Base-by-base conservation (phyloP, 2,797 vertebrate genomes). In the Arrhamphus sclerolepis region DNA sequence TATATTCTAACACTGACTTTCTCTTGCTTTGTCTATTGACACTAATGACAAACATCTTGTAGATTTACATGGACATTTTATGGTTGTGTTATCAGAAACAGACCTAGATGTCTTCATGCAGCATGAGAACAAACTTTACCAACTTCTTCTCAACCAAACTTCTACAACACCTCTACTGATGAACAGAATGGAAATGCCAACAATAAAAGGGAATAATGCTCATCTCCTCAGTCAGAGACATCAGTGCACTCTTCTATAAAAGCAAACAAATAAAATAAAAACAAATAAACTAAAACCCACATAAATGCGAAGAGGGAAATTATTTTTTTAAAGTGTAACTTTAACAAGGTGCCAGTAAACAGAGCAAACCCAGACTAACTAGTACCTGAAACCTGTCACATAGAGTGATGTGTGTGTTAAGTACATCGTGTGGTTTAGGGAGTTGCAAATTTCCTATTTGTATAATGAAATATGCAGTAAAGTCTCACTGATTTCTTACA, bases 1-100 rank as follows among this genome's bases (percentile, higher is more conserved):
- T n/a, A n/a, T n/a, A n/a, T n/a, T n/a, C n/a, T n/a, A n/a, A 31
- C 10, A 31, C 28, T 0, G 14, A 8, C 13, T 43, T 46, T 20
- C 22, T 51, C 34, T 14, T 14, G 6, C 13, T 13, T 3, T 38
- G 34, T 38, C 13, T 38, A n/a, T 31, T 19, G 17, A 2, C 31
- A 19, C 39, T 56, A 31, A 21, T 28, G 43, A 19, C 51, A 28
- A 51, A 64, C 49, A 18, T 34, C 9, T 29, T 10, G n/a, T 51
- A 13, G 10, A 7, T 82, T 83, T 80, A 54, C 62, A 59, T 72
- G 44, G 59, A 80, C 72, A 22, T 43, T 26, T 43, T 28, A 39
- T 59, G 34, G 60, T 61, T 66, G 9, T 24, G 9, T 65, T 24
- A 60, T 60, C 54, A 48, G 16, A 43, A 20, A 22, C 9, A 4